phyloP scores from a whole-genome alignment of 2,888 invertebrate species.

The Sinodicranocentrus sp. region DNA sequence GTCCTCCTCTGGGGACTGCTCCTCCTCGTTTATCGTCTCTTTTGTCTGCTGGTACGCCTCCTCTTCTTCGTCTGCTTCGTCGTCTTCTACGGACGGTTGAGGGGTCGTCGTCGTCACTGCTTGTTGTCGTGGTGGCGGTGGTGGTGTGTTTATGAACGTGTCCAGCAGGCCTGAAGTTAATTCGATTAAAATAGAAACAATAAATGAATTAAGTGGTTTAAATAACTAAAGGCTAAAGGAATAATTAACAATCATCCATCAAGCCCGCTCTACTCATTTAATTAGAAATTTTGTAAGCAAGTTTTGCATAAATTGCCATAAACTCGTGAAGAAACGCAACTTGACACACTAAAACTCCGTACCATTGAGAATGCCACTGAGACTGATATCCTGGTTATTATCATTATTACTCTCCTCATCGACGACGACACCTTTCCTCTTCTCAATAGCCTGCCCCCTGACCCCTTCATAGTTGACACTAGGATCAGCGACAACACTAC shows the following conservation, averaged over 20 bases:
- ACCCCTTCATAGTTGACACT: not conserved
- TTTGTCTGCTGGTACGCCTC: not conserved
- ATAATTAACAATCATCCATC: no score
- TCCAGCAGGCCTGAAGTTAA: constrained; percentile 34
- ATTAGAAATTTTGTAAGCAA: no score
- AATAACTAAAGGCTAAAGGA: no score
- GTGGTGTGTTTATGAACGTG: constrained; percentile 45
- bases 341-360: no score
- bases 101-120: not conserved
- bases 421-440: constrained; percentile 38
- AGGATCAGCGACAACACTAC: not conserved
- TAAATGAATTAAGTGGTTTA: no score
- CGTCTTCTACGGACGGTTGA: not conserved
- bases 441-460: constrained; percentile 6
- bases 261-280: no score
- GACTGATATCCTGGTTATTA: constrained; percentile 23
- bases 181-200: no score
- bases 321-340: no score
- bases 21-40: not conserved
- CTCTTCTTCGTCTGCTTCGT: constrained; percentile 13
- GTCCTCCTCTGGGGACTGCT: not conserved
- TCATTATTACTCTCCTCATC: not conserved
- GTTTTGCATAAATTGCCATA: no score
- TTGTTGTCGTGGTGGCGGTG: not conserved
- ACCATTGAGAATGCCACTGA: constrained; percentile 52